A percentile compares a stretch with the other conserved stretches of the same genome.
phyloP scores from a whole-genome alignment of 2,888 invertebrate species.

The Oxytorus armatus region DNA sequence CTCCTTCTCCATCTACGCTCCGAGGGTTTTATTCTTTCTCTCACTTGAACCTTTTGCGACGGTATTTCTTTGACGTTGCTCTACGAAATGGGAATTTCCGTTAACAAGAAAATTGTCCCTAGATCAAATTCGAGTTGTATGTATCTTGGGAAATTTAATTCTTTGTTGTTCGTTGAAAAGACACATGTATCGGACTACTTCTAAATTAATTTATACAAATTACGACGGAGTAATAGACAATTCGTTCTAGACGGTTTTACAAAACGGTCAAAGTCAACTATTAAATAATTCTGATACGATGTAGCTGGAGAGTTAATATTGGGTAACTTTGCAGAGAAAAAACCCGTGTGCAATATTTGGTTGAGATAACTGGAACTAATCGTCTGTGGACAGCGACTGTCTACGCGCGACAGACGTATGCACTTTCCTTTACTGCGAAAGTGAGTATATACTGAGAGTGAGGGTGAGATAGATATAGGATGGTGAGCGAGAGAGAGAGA shows the following conservation, averaged over 20 bases:
- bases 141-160: too few relatives aligned
- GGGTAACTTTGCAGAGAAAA: slow-evolving; percentile 63
- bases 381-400: slow-evolving; percentile 36
- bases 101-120: slow-evolving; percentile 59
- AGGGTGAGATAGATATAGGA: slow-evolving; percentile 66
- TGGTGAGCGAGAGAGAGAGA: too few relatives aligned
- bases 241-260: too few relatives aligned
- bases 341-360: not conserved
- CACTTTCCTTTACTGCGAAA: slow-evolving; percentile 80
- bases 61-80: slow-evolving; percentile 68
- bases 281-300: not conserved
- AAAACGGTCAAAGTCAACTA: too few relatives aligned
- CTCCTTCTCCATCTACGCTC: slow-evolving; percentile 18
- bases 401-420: slow-evolving; percentile 80
- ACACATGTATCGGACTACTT: too few relatives aligned
- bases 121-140: too few relatives aligned
- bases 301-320: slow-evolving; percentile 5
- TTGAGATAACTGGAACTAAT: slow-evolving; percentile 11
- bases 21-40: slow-evolving; percentile 39
- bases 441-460: slow-evolving; percentile 64
- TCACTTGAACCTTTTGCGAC: slow-evolving; percentile 63
- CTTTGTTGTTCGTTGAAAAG: too few relatives aligned
- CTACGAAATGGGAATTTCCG: slow-evolving; percentile 55
- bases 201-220: too few relatives aligned
- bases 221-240: too few relatives aligned